Conservation (phyloP, 23 tunicate genomes). For the Styela clava region DNA sequence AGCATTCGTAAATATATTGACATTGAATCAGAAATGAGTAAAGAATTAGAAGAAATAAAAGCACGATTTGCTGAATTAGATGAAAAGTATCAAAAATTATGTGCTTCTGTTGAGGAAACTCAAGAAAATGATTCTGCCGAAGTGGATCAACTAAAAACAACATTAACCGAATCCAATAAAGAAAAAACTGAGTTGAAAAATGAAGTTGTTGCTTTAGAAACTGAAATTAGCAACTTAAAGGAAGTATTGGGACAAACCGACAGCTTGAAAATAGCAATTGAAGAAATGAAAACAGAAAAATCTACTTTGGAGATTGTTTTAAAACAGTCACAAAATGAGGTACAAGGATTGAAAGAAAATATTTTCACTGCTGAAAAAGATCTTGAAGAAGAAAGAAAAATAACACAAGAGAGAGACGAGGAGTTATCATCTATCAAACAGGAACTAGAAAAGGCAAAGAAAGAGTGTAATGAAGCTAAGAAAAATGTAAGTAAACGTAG, state of each 20-base stretch:
- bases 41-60: not conserved
- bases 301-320: not conserved
- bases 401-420: not conserved
- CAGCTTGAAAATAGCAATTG: not conserved
- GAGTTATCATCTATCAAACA: not conserved
- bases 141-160: not conserved
- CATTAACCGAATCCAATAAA: not conserved
- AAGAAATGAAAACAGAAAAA: not conserved
- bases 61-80: not conserved
- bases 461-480: not conserved
- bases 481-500: not conserved
- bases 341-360: not conserved
- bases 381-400: constrained; percentile 1
- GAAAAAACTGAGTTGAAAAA: constrained; percentile 33
- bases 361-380: not conserved
- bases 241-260: not conserved
- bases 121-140: not conserved
- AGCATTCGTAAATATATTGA: not conserved
- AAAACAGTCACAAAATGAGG: not conserved
- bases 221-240: constrained; percentile 45
- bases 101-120: not conserved
- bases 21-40: not conserved
- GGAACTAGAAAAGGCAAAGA: not conserved
- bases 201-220: constrained; percentile 53
- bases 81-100: not conserved